Evolutionary conservation across 2,888 invertebrate genomes (phyloP), one percentile per base, ranked within the genome.

Genomic region (Halictus quadricinctus): DNA sequence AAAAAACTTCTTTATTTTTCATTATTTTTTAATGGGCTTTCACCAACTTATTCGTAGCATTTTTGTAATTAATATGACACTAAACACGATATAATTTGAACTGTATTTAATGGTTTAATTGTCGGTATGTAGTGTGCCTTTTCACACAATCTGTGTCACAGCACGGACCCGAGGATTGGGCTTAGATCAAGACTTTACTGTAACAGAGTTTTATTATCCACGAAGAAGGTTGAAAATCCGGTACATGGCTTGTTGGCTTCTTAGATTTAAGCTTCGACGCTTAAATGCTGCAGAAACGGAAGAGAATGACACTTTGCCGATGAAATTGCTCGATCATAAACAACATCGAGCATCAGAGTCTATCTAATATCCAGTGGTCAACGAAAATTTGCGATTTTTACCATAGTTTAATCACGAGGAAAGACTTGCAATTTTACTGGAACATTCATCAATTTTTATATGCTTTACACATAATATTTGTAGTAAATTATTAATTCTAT

Each of bases 261-360:
- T 76, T 89, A 90, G 89, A 90, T 80, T 85, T 83, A 83, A 89
- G 90, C 89, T 90, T 90, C 69, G 69, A 88, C 80, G 90, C 84
- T 89, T 88, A 89, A 88, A 83, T 72, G 76, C 79, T 75, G 29
- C 50, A 72, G 60, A 66, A 48, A 48, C 73, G 15, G 50, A 66
- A 70, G 41, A 46, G 29, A 25, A 43, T 29, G 29, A 73, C 54
- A 50, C 50, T 43, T 43, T 43, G 70, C 70, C 48, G 41, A 43
- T 25, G n/a, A 60, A 74, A 46, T 69, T 60, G 69, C 66, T 60
- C 41, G 46, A 74, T 43, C 66, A 43, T 43, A 41, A 43, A 54
- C 15, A 50, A 54, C 75, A 46, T 66, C 21, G 50, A 29, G 50
- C 25, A 72, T 78, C 43, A 29, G 64, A 41, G n/a, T 54, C 46